These are phyloP conservation scores for Chelonus insularis DNA, from an alignment of 1,140 invertebrate genomes.

Conservation along the genomic window DNA sequence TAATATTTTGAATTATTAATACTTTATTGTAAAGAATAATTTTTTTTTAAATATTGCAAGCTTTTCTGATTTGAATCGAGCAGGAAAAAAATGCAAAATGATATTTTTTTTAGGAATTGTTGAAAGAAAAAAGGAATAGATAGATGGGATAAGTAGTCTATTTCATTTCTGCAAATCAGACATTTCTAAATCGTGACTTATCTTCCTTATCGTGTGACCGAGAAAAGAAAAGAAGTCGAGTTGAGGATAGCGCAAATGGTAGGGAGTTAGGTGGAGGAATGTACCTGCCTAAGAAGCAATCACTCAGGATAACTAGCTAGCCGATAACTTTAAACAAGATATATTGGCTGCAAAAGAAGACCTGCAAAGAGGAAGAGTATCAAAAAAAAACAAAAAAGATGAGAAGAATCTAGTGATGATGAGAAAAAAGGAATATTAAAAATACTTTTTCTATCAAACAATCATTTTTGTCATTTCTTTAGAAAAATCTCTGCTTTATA, in stretches of 20 bases:
- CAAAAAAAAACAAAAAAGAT: background rate
- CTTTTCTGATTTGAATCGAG: background rate
- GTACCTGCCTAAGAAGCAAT: slow-evolving; percentile 35
- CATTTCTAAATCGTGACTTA: slow-evolving; percentile 23
- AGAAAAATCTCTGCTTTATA: too few species aligned
- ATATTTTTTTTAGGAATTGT: too few species aligned
- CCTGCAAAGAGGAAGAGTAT: too few species aligned
- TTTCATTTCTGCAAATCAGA: slow-evolving; percentile 15
- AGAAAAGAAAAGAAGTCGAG: slow-evolving; percentile 7
- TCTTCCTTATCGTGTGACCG: slow-evolving; percentile 6
- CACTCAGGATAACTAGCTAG: slow-evolving; percentile 45
- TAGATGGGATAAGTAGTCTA: background rate
- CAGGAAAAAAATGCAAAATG: too few species aligned
- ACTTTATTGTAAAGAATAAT: too few species aligned
- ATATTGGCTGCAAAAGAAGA: slow-evolving; percentile 31
- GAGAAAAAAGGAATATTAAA: too few species aligned
- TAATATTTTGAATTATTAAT: too few species aligned
- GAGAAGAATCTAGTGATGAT: slow-evolving; percentile 25
- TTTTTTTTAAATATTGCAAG: too few species aligned
- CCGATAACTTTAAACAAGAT: slow-evolving; percentile 48
- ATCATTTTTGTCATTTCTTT: too few species aligned
- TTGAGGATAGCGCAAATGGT: slow-evolving; percentile 16
- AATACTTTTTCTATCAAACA: too few species aligned
- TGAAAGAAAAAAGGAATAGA: background rate
- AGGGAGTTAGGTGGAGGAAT: slow-evolving; percentile 22